Evolutionary conservation across 2,113 vertebrate species (phyloP).

Genomic region (Castor canadensis): DNA sequence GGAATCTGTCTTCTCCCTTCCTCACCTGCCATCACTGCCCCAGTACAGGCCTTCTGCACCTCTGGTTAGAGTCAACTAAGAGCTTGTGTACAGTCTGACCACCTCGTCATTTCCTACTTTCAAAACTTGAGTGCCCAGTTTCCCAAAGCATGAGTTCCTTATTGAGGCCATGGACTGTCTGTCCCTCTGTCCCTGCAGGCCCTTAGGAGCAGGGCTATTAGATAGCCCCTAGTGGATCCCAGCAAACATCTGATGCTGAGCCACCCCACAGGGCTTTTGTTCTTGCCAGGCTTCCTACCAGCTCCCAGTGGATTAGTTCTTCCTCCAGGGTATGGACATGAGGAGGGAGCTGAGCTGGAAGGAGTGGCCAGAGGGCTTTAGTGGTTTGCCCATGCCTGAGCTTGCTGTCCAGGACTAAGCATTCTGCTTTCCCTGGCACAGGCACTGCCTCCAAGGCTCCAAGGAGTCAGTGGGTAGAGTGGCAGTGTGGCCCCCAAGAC

Average conservation of each 20-base stretch:
- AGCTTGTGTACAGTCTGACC: too few species aligned
- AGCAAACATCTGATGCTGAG: background rate
- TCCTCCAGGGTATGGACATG: background rate
- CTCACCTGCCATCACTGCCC: accelerated
- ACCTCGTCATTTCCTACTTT: background rate
- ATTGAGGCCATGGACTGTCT: background rate
- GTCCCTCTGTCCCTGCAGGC: too few species aligned
- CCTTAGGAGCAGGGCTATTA: too few species aligned
- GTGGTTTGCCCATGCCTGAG: background rate
- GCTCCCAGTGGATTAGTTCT: background rate
- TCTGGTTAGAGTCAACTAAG: background rate
- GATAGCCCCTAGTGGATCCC: too few species aligned
- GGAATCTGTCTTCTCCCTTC: too few species aligned
- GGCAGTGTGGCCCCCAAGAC: background rate
- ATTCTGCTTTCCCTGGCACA: accelerated
- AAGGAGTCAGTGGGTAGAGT: background rate
- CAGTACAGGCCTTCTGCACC: too few species aligned
- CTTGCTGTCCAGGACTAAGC: background rate
- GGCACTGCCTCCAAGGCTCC: accelerated
- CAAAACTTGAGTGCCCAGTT: background rate
- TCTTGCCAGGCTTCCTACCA: background rate
- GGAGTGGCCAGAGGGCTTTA: accelerated
- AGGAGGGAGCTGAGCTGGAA: background rate
- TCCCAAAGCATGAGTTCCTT: background rate
- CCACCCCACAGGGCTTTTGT: background rate